Conservation (phyloP, 2,888 invertebrate species). For the Hemaris fuciformis region DNA sequence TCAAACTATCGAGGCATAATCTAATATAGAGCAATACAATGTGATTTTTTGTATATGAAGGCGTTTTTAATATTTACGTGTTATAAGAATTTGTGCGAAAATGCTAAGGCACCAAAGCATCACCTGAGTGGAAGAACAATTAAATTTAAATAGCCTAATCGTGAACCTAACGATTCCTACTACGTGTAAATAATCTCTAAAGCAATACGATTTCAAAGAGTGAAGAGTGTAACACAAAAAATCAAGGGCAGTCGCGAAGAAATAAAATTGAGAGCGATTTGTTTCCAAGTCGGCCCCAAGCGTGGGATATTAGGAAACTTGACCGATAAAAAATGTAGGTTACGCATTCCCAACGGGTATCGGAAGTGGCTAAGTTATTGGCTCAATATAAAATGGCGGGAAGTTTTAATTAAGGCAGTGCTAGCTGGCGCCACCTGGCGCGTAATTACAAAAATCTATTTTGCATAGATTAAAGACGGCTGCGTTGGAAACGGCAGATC, state of each 20-base stretch:
- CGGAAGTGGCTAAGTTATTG: constrained; percentile 23
- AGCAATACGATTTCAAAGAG: not conserved
- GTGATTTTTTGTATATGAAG: no score
- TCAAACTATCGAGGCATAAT: no score
- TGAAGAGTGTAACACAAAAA: not conserved
- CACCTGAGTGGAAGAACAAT: no score
- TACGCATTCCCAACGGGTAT: constrained; percentile 16
- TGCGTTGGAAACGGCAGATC: not conserved
- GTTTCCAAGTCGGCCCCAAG: not conserved
- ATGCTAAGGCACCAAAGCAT: no score
- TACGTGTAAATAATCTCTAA: no score
- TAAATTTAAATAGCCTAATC: no score
- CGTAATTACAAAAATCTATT: constrained; percentile 23
- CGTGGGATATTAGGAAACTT: constrained; percentile 31
- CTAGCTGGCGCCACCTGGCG: constrained; percentile 27
- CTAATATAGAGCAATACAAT: no score
- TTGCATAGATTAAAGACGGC: not conserved
- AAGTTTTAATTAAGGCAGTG: constrained; percentile 37
- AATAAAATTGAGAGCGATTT: not conserved
- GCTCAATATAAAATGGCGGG: constrained; percentile 22
- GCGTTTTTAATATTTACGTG: no score
- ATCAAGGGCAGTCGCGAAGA: not conserved
- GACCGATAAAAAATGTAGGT: constrained; percentile 28
- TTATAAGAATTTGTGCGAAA: no score
- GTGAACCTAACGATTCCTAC: no score